Base-by-base conservation (phyloP, 2,888 invertebrate genomes). In the Eupsilia transversa region DNA sequence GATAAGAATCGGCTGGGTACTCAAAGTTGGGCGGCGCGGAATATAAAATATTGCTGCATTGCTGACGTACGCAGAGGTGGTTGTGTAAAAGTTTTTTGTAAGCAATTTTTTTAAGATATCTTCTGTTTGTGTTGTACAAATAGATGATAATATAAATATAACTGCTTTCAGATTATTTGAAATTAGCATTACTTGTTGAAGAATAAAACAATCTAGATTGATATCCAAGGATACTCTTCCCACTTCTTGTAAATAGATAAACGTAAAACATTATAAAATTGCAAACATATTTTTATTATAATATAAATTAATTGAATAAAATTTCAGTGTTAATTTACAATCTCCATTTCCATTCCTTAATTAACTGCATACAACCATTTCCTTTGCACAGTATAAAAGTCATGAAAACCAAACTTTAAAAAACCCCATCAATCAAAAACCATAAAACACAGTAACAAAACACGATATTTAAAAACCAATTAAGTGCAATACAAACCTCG, bases 31-130 rank as follows among this genome's bases (percentile, higher is more conserved):
- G 73, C 71, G 70, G 66, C 70, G 74, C 61, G 33, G 70, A 77
- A 71, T 83, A 85, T 85, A 87, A 86, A 74, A 79, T 83, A 85
- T 83, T 63, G 74, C 76, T 70, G 72, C 74, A 65, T 54, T 81
- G 72, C 69, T 72, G 61, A 72, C 61, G 49, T 63, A 56, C 17
- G 54, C 35, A 14, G 54, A 49, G 60, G 49, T 67, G 54, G 23
- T 64, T 63, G 43, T 35, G 33, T 75, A 38, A 38, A 59, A 77
- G 27, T 52, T 68, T 64, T 46, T n/a, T 57, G 57, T 52, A 20
- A 41, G 56, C 38, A 12, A 38, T 30, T 74, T 74, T 74, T 74
- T 46, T 46, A 20, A n/a, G 46, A 23, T 33, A 41, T 56, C 23
- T 57, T 41, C 33, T 9, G 41, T 41, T 61, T 38, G 4, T 65